Percentiles rank a stretch among this genome's conserved stretches.
Evolutionary conservation across 2,113 vertebrate species (phyloP).

Genomic region (Mastomys coucha): DNA sequence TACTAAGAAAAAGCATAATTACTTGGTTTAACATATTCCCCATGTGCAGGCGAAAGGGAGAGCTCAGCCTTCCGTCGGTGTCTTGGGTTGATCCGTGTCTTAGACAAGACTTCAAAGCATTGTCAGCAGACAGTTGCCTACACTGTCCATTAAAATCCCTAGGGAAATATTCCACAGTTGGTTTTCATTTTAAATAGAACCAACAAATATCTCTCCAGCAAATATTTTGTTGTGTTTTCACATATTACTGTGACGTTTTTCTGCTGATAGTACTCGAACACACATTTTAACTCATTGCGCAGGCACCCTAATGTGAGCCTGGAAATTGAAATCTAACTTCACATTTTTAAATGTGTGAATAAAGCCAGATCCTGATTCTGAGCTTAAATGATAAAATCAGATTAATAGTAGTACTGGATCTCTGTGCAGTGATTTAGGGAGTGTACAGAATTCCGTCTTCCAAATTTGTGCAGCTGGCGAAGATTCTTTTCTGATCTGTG

Average conservation of each 20-base stretch:
- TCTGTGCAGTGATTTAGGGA: too few species aligned
- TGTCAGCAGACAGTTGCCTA: neutral
- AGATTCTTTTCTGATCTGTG: neutral
- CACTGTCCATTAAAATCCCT: neutral
- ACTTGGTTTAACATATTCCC: neutral
- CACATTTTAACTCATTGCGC: neutral
- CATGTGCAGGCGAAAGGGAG: neutral
- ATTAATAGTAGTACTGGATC: too few species aligned
- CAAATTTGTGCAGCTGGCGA: neutral
- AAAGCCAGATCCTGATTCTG: neutral
- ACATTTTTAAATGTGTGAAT: neutral
- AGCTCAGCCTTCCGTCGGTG: neutral
- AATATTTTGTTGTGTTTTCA: neutral
- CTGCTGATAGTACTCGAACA: neutral
- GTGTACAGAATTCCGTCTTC: neutral
- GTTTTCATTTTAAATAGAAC: neutral
- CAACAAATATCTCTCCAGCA: neutral
- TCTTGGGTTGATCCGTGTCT: neutral
- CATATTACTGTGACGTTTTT: neutral
- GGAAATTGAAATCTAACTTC: neutral
- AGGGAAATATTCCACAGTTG: slow-evolving; percentile 40
- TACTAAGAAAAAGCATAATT: neutral
- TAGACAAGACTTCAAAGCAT: neutral
- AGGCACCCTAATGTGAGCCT: neutral
- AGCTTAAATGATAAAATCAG: neutral